Evolutionary conservation across 2,113 vertebrate genomes (phyloP).

Genomic region (Ictalurus punctatus): DNA sequence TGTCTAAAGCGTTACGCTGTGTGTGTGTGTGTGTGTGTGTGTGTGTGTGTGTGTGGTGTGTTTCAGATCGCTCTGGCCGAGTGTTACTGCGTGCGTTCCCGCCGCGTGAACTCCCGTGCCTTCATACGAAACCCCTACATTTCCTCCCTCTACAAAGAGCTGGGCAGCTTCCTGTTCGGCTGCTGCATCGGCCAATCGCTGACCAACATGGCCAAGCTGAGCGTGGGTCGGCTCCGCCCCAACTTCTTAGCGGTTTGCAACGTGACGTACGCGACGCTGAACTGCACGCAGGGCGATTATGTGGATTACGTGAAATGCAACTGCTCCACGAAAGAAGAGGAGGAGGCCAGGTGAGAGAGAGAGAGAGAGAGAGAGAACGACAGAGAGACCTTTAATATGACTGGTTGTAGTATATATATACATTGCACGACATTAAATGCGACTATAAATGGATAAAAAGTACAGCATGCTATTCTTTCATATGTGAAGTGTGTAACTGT

Average conservation of each 20-base stretch:
- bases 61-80: slow-evolving; percentile 75
- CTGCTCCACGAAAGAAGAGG: slow-evolving; percentile 56
- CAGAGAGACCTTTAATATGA: neutral
- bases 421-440: neutral
- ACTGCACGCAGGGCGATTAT: slow-evolving; percentile 65
- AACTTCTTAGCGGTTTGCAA: slow-evolving; percentile 75
- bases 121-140: slow-evolving; percentile 69
- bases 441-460: neutral
- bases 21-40: slow-evolving; percentile 6
- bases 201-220: slow-evolving; percentile 78
- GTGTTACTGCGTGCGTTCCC: slow-evolving; percentile 66
- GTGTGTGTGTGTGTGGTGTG: neutral
- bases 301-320: slow-evolving; percentile 64
- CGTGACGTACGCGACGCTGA: slow-evolving; percentile 67
- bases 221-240: slow-evolving; percentile 74
- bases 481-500: neutral
- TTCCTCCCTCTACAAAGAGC: slow-evolving; percentile 78
- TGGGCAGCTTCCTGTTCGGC: slow-evolving; percentile 81
- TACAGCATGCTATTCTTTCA: neutral
- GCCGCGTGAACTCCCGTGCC: slow-evolving; percentile 60
- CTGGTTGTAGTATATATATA: neutral
- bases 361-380: neutral
- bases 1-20: neutral
- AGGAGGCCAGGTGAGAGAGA: slow-evolving; percentile 70
- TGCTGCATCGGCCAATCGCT: slow-evolving; percentile 78